Conservation (phyloP, 2,113 vertebrate species). For the Neodon shergylaensis region DNA sequence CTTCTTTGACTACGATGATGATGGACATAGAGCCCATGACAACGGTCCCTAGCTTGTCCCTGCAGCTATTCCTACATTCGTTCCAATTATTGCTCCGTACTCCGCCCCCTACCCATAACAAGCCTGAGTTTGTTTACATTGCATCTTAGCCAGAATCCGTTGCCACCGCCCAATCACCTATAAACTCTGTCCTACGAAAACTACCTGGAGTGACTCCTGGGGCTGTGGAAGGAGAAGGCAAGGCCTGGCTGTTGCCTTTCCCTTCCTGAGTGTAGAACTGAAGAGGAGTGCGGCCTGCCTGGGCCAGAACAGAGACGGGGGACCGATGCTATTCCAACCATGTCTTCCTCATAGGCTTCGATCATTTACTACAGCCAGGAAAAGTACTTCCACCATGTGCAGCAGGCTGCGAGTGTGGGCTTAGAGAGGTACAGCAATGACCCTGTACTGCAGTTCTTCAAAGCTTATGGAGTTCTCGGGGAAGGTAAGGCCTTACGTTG, state of each 20-base stretch:
- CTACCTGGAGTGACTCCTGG: not conserved
- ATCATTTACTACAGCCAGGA: constrained; percentile 80
- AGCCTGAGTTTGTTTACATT: not conserved
- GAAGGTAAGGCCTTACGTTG: constrained; percentile 69
- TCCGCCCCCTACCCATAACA: not conserved
- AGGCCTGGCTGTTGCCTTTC: not conserved
- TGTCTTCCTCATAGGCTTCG: constrained; percentile 45
- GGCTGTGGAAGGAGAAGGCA: not conserved
- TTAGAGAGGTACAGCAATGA: constrained; percentile 74
- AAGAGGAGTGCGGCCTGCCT: not conserved
- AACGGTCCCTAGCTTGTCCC: not conserved
- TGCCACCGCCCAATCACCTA: not conserved
- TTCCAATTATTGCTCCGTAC: not conserved
- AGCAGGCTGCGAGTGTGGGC: constrained; percentile 61
- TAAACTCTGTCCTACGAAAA: not conserved
- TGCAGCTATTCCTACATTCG: not conserved
- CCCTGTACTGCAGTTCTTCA: constrained; percentile 80
- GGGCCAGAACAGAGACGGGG: not conserved
- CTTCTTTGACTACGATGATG: not conserved
- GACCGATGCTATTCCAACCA: not conserved
- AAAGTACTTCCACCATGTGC: constrained; percentile 80
- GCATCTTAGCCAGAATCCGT: not conserved
- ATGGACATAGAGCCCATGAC: not conserved
- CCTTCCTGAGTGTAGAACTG: not conserved
- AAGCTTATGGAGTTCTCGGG: constrained; percentile 73